These are phyloP conservation scores for Daptonema setosum DNA, from an alignment of 2,888 invertebrate genomes.

Conservation along the genomic window DNA sequence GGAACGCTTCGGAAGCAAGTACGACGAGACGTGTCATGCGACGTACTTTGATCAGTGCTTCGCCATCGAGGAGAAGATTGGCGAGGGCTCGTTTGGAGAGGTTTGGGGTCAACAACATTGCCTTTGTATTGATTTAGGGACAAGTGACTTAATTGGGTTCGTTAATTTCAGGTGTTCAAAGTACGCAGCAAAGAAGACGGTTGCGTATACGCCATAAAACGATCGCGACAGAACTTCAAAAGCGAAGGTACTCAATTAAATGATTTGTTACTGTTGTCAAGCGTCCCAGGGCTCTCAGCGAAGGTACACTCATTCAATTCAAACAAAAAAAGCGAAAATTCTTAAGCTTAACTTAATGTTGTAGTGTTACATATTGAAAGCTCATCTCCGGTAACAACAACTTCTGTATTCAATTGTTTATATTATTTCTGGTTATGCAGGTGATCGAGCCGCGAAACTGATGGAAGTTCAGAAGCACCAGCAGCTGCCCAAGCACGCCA, in stretches of 20 bases:
- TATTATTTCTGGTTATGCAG: slow-evolving; percentile 12
- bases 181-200: slow-evolving; percentile 45
- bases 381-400: too few relatives aligned
- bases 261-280: too few relatives aligned
- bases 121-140: not conserved
- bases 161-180: slow-evolving; percentile 38
- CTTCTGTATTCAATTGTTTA: slow-evolving; percentile 2
- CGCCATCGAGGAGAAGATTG: slow-evolving; percentile 40
- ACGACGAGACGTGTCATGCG: slow-evolving; percentile 29
- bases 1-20: slow-evolving; percentile 16
- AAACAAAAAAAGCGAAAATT: too few relatives aligned
- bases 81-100: slow-evolving; percentile 53
- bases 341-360: too few relatives aligned
- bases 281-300: too few relatives aligned
- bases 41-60: slow-evolving; percentile 49
- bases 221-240: slow-evolving; percentile 40
- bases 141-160: not conserved
- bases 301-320: too few relatives aligned
- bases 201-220: slow-evolving; percentile 47
- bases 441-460: slow-evolving; percentile 13
- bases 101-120: slow-evolving; percentile 16
- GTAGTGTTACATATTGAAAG: too few relatives aligned
- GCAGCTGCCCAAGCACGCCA: slow-evolving; percentile 42
- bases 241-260: slow-evolving; percentile 38
- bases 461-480: slow-evolving; percentile 39